Conservation (phyloP, 1,140 invertebrate genomes). For the Temnothorax nylanderi region DNA sequence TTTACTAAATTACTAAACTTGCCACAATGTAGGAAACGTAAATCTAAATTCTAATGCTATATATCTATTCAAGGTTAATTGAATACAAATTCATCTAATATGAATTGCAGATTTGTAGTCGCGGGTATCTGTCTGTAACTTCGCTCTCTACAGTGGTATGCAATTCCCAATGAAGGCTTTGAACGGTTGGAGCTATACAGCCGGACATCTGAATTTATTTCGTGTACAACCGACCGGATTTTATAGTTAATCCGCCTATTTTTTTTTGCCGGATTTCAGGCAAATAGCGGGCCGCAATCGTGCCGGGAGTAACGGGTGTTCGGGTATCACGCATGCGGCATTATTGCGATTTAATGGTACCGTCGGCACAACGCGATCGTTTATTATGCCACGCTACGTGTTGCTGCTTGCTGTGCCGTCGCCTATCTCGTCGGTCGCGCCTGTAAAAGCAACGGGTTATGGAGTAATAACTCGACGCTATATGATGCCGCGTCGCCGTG, state of each 20-base stretch:
- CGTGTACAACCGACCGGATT: background rate
- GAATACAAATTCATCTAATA: conserved; percentile 3
- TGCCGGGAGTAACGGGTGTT: conserved; percentile 16
- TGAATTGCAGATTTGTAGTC: background rate
- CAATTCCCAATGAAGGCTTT: conserved; percentile 10
- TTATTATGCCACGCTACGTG: conserved; percentile 67
- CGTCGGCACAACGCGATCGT: conserved; percentile 32
- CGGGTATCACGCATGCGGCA: conserved; percentile 29
- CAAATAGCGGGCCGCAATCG: conserved; percentile 1
- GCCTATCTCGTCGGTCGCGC: conserved; percentile 58
- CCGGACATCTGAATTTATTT: conserved; percentile 20
- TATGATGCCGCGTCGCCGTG: background rate
- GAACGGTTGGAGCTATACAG: background rate
- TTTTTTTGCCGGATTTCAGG: background rate
- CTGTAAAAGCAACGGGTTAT: conserved; percentile 72
- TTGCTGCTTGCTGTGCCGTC: conserved; percentile 54
- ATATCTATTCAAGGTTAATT: background rate
- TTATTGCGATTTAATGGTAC: conserved; percentile 57
- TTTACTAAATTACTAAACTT: background rate
- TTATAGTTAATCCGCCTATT: conserved; percentile 23
- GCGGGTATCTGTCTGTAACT: background rate
- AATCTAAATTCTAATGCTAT: background rate
- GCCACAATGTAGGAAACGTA: background rate
- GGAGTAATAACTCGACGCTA: conserved; percentile 68
- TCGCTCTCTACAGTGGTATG: background rate